phyloP scores from a whole-genome alignment of 2,113 vertebrate genomes.

The Apodemus sylvaticus region DNA sequence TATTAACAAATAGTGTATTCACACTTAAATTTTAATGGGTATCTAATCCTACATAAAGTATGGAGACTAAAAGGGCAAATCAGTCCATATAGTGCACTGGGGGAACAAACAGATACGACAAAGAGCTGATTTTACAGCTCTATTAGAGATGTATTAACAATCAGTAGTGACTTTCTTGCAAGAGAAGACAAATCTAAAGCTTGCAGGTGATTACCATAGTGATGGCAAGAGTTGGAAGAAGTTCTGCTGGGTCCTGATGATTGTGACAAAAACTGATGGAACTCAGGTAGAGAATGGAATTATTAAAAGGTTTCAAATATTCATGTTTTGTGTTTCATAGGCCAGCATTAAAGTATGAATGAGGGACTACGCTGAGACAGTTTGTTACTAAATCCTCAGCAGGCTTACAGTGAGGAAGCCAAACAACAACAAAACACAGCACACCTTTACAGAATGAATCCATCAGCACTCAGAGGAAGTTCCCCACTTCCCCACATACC shows the following conservation, averaged over 20 bases:
- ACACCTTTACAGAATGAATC: not conserved
- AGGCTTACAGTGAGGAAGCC: not conserved
- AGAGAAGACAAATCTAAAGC: not conserved
- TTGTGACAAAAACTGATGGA: not conserved
- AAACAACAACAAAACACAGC: not conserved
- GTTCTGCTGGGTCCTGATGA: not conserved
- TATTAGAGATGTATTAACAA: not conserved
- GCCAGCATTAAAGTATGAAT: not conserved
- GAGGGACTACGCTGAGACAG: not conserved
- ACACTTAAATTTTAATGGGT: not conserved
- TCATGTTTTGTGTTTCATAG: not conserved
- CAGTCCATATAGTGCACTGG: not conserved
- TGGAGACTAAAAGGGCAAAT: not conserved
- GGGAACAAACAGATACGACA: not conserved
- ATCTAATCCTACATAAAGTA: not conserved
- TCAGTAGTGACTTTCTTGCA: not conserved
- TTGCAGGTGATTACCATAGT: not conserved
- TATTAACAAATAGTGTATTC: not conserved
- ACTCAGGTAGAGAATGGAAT: not conserved
- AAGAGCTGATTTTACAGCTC: not conserved
- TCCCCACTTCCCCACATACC: not conserved
- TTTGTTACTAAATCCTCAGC: not conserved
- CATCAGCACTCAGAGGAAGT: not conserved
- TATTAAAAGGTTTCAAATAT: not conserved
- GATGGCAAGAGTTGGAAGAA: not conserved